Evolutionary conservation across 1,140 invertebrate species (phyloP).

Genomic region (Apolygus lucorum): DNA sequence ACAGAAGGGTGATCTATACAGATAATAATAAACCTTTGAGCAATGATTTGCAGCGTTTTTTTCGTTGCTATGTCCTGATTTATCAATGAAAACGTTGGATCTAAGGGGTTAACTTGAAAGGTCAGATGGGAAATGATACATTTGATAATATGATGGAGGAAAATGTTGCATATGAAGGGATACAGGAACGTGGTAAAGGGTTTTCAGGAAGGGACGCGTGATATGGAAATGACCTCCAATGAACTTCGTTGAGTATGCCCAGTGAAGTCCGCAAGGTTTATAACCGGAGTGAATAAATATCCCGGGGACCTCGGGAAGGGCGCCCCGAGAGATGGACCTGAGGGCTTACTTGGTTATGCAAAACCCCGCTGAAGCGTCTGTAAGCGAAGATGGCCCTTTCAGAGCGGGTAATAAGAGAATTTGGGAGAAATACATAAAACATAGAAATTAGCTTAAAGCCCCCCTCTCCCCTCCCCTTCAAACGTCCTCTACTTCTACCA

Average conservation of each 20-base stretch:
- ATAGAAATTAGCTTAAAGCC: slow-evolving; percentile 19
- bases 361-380: slow-evolving; percentile 17
- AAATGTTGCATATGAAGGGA: neutral
- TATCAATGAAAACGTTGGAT: too few relatives aligned
- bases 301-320: neutral
- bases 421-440: slow-evolving; percentile 21
- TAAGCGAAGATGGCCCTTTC: slow-evolving; percentile 19
- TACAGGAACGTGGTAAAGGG: slow-evolving; percentile 1
- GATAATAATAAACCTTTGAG: too few relatives aligned
- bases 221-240: neutral
- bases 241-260: slow-evolving; percentile 9
- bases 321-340: neutral
- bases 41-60: too few relatives aligned
- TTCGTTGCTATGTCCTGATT: too few relatives aligned
- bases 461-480: neutral
- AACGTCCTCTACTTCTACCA: neutral
- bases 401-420: slow-evolving; percentile 20
- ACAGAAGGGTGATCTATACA: too few relatives aligned
- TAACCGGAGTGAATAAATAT: slow-evolving; percentile 14
- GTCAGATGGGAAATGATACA: neutral
- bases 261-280: slow-evolving; percentile 3
- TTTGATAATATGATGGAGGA: slow-evolving; percentile 2
- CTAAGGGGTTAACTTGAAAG: too few relatives aligned
- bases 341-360: slow-evolving; percentile 13
- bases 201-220: neutral